These are phyloP conservation scores for Zaprionus gabonicus DNA, from an alignment of 1,140 invertebrate species.

Conservation along the genomic window DNA sequence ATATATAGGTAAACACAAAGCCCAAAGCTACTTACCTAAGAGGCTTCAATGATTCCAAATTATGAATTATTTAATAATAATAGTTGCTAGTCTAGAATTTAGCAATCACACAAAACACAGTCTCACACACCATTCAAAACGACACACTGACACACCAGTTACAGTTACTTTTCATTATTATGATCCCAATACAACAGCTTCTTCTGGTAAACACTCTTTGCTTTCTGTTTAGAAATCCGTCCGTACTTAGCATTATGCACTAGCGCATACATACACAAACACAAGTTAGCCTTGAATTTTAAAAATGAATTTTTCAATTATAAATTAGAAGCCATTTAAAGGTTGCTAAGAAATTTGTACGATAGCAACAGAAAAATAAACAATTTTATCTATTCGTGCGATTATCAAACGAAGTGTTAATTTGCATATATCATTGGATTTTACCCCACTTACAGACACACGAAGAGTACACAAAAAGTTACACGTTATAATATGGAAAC, in stretches of 20 bases:
- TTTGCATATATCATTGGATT: constrained; percentile 25
- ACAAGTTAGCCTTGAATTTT: not conserved
- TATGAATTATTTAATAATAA: constrained; percentile 55
- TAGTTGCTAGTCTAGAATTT: constrained; percentile 72
- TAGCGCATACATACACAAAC: constrained; percentile 34
- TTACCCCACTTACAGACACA: constrained; percentile 8
- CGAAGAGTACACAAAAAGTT: constrained; percentile 33
- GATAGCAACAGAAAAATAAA: not conserved
- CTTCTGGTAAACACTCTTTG: constrained; percentile 64
- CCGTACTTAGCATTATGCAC: constrained; percentile 75
- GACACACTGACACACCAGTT: constrained; percentile 22
- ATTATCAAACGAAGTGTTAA: not conserved
- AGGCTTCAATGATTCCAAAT: constrained; percentile 70
- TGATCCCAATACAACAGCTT: constrained; percentile 52
- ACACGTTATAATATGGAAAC: constrained; percentile 30
- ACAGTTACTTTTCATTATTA: constrained; percentile 41
- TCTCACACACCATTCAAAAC: constrained; percentile 13
- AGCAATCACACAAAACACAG: constrained; percentile 48
- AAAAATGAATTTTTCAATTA: not conserved
- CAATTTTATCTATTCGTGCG: not conserved
- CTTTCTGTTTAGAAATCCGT: constrained; percentile 79
- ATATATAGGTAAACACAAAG: constrained; percentile 62
- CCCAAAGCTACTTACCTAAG: constrained; percentile 48
- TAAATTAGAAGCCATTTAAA: not conserved
- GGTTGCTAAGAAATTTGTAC: not conserved